These are phyloP conservation scores for Diorhabda sublineata DNA, from an alignment of 1,140 invertebrate species.

Conservation along the genomic window DNA sequence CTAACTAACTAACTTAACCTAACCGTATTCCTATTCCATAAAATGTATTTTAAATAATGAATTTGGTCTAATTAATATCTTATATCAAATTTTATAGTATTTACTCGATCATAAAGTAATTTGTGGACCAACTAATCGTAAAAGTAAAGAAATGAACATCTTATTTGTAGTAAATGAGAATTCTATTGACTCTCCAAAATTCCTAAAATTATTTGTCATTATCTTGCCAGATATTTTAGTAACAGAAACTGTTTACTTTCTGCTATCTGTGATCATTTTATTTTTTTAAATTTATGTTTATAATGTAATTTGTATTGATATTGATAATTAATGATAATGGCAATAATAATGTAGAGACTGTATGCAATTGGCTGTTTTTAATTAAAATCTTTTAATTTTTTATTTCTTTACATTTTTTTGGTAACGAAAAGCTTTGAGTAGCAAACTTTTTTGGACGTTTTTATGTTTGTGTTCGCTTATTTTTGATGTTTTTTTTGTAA, in stretches of 20 bases:
- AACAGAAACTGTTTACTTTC: not conserved
- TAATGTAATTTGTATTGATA: not conserved
- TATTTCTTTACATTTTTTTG: constrained; percentile 3
- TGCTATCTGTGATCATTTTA: not conserved
- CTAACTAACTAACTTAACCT: too few relatives aligned
- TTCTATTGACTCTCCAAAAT: not conserved
- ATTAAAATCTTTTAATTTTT: not conserved
- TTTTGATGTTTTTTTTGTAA: too few relatives aligned
- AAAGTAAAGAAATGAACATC: not conserved
- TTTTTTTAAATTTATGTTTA: not conserved
- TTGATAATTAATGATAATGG: not conserved
- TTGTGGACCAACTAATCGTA: not conserved
- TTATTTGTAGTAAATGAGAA: not conserved
- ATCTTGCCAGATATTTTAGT: not conserved
- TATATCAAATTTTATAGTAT: too few relatives aligned
- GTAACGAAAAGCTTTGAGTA: not conserved
- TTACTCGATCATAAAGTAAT: not conserved
- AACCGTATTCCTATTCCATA: too few relatives aligned
- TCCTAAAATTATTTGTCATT: not conserved
- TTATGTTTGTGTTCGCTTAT: too few relatives aligned
- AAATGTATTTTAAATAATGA: too few relatives aligned
- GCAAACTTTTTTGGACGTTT: too few relatives aligned
- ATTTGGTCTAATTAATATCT: too few relatives aligned
- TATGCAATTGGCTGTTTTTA: not conserved
- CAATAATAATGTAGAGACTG: not conserved